Conservation (phyloP, 2,888 invertebrate genomes). For the Pseudolycoriella hygida region DNA sequence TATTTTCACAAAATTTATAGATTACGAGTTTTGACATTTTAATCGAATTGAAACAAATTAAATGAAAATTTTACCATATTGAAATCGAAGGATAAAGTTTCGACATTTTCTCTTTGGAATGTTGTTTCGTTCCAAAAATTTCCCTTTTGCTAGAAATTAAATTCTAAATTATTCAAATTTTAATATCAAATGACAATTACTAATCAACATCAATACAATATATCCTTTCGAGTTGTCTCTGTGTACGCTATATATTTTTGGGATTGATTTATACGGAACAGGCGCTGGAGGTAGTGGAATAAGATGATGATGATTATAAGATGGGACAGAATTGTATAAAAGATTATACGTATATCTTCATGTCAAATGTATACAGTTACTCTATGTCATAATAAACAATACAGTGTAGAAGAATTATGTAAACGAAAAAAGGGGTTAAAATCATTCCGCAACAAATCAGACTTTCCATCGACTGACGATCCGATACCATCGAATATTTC, state of each 20-base stretch:
- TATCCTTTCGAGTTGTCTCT: background rate
- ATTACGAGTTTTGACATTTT: slow-evolving; percentile 7
- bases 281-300: too few relatives aligned
- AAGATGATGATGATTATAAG: too few relatives aligned
- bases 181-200: slow-evolving; percentile 8
- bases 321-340: too few relatives aligned
- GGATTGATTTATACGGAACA: too few relatives aligned
- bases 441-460: slow-evolving; percentile 1
- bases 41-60: slow-evolving; percentile 8
- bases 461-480: background rate
- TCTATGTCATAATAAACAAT: background rate
- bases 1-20: slow-evolving; percentile 1
- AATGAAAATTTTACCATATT: slow-evolving; percentile 6
- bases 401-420: background rate
- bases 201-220: slow-evolving; percentile 5
- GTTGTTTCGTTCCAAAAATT: too few relatives aligned
- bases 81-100: slow-evolving; percentile 3
- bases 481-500: too few relatives aligned
- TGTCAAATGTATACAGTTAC: background rate
- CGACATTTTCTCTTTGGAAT: background rate
- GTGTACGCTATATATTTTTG: background rate
- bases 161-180: slow-evolving; percentile 8
- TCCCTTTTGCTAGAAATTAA: background rate
- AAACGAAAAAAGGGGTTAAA: background rate
- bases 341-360: too few relatives aligned